Base-by-base conservation (phyloP, 2,797 vertebrate genomes). In the Centropyge bicolor region DNA sequence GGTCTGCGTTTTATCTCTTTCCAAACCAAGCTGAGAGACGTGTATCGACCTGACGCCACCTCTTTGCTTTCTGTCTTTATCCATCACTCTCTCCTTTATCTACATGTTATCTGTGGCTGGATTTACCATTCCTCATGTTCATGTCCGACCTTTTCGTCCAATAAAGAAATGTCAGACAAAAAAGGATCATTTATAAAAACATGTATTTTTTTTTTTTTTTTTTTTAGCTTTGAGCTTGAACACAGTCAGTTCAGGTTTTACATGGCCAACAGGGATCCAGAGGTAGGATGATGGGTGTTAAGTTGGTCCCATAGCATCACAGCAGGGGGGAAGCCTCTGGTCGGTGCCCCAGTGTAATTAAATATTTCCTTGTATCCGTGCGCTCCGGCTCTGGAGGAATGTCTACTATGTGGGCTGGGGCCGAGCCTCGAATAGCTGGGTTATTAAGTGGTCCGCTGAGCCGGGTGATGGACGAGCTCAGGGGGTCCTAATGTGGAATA, bases 331-430 rank as follows among this genome's bases (percentile, higher is more conserved):
- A 62, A 69, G 79, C 70, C 76, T 81, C 41, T 60, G 74, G 70
- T 64, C 22, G 22, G 62, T 64, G 74, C 70, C 74, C 57, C 38
- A 55, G 38, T 76, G 78, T 86, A 89, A 91, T 88, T 78, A 86
- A 88, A 91, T 88, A 80, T 81, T 87, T 92, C 83, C 76, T 80
- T 31, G 74, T 88, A 83, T 89, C 85, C 43, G 9, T 61, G 82
- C 48, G 74, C 76, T 85, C 54, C n/a, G 52, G 83, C 80, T 87
- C 69, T 31, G 35, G 75, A 88, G 90, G 91, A 93, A 92, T 93
- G 87, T 88, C 68, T 78, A 63, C 76, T 74, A 86, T 92, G 87
- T 60, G 85, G 60, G 55, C 70, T 46, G 74, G 52, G 87, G 71
- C 57, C 75, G 11, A 19, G 76, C 46, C 66, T 83, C 78, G 71